phyloP scores from a whole-genome alignment of 35 echinoderm and acorn worm species.

The Acanthaster planci region DNA sequence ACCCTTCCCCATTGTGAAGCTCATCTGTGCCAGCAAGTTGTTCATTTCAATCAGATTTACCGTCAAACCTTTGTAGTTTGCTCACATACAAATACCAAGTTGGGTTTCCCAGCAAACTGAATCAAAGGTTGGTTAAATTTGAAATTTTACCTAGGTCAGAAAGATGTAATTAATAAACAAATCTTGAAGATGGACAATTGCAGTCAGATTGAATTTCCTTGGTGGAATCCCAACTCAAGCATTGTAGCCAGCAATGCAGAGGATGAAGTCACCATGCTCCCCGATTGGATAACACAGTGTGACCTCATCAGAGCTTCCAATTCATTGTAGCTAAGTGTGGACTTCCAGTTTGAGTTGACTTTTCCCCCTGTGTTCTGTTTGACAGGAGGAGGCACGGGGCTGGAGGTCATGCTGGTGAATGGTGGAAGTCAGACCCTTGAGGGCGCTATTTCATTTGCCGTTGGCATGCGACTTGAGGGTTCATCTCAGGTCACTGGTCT shows the following conservation, averaged over 20 bases:
- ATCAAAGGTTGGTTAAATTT: too few relatives aligned
- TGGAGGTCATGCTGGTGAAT: constrained; percentile 31
- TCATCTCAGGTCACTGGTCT: constrained; percentile 33
- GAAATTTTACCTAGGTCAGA: too few relatives aligned
- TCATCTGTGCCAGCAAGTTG: too few relatives aligned
- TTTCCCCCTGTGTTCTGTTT: not conserved
- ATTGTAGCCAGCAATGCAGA: not conserved
- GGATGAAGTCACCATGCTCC: not conserved
- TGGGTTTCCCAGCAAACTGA: too few relatives aligned
- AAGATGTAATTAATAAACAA: too few relatives aligned
- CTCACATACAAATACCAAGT: too few relatives aligned
- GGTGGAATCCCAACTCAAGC: too few relatives aligned
- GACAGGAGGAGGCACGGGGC: not conserved
- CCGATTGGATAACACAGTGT: not conserved
- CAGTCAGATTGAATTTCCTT: too few relatives aligned
- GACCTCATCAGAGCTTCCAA: not conserved
- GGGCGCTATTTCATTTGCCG: constrained; percentile 44
- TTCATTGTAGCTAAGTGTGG: not conserved
- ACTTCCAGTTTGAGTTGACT: not conserved
- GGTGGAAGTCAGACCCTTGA: constrained; percentile 49
- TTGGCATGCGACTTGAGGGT: constrained; percentile 25
- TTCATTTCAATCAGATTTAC: too few relatives aligned
- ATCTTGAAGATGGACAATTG: too few relatives aligned
- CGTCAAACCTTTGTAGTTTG: too few relatives aligned
- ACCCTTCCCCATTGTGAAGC: too few relatives aligned